phyloP scores from a whole-genome alignment of 2,888 invertebrate species.

The Drymonia ruficornis region DNA sequence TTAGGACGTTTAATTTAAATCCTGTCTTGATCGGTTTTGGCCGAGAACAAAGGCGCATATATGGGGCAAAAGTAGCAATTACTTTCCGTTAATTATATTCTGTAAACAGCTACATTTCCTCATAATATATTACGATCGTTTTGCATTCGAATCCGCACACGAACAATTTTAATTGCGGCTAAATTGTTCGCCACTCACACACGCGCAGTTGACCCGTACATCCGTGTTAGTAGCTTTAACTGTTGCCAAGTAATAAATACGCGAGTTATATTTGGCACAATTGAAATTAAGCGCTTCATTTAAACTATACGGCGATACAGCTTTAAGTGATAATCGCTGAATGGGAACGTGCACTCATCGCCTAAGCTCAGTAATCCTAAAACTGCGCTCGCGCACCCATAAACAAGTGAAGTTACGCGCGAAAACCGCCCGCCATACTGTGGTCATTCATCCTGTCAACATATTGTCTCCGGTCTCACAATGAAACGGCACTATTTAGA shows the following conservation, averaged over 20 bases:
- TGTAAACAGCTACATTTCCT: constrained; percentile 29
- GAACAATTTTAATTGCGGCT: constrained; percentile 75
- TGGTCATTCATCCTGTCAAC: constrained; percentile 82
- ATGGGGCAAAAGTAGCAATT: constrained; percentile 19
- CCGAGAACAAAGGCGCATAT: constrained; percentile 15
- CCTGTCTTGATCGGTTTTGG: not conserved
- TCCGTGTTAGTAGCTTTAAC: constrained; percentile 47
- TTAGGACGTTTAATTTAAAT: not conserved
- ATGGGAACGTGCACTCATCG: constrained; percentile 77
- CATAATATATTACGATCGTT: constrained; percentile 44
- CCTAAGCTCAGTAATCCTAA: constrained; percentile 78
- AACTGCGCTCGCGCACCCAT: constrained; percentile 75
- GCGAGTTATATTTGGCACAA: constrained; percentile 81
- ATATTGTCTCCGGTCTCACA: constrained; percentile 78
- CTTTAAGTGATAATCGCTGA: constrained; percentile 75
- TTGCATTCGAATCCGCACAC: constrained; percentile 54
- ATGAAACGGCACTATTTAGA: constrained; percentile 77
- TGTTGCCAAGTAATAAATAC: constrained; percentile 82
- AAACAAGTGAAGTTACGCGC: constrained; percentile 78
- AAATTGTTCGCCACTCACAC: constrained; percentile 67
- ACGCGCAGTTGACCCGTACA: constrained; percentile 35
- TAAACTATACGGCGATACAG: constrained; percentile 63
- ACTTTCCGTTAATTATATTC: constrained; percentile 21
- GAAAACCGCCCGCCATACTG: constrained; percentile 76
- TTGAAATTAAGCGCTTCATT: constrained; percentile 82